Conservation (phyloP, 1,140 invertebrate species). For the Drosophila burlai region DNA sequence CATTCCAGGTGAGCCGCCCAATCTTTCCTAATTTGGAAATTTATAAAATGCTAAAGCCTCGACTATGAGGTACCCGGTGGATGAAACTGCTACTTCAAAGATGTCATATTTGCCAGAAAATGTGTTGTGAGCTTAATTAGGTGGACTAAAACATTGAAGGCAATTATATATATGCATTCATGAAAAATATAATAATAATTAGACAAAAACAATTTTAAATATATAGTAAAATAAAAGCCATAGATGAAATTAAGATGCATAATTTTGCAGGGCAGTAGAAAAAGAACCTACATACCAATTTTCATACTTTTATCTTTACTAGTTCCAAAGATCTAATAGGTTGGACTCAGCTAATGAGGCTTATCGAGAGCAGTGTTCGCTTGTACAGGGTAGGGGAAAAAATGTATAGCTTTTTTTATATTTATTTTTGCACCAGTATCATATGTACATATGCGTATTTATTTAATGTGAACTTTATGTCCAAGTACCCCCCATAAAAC, state of each 20-base stretch:
- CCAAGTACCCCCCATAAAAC: background rate
- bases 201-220: too few species aligned
- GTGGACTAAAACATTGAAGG: accelerated
- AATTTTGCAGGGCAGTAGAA: background rate
- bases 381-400: background rate
- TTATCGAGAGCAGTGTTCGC: background rate
- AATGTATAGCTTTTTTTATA: background rate
- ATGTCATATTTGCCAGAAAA: background rate
- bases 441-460: too few species aligned
- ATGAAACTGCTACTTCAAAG: too few species aligned
- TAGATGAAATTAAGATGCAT: accelerated
- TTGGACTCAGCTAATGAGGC: background rate
- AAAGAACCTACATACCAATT: background rate
- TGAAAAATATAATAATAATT: background rate
- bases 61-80: slow-evolving; percentile 4
- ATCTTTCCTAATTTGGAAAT: slow-evolving; percentile 1
- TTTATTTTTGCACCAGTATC: background rate
- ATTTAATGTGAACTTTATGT: background rate
- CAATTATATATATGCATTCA: background rate
- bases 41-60: background rate
- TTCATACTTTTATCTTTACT: background rate
- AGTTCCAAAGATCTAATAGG: background rate
- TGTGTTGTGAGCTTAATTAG: background rate
- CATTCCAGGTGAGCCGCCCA: slow-evolving; percentile 88
- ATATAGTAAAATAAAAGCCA: too few species aligned